Base-by-base conservation (phyloP, 1,140 invertebrate genomes). In the Stenopsyche tienmushanensis region DNA sequence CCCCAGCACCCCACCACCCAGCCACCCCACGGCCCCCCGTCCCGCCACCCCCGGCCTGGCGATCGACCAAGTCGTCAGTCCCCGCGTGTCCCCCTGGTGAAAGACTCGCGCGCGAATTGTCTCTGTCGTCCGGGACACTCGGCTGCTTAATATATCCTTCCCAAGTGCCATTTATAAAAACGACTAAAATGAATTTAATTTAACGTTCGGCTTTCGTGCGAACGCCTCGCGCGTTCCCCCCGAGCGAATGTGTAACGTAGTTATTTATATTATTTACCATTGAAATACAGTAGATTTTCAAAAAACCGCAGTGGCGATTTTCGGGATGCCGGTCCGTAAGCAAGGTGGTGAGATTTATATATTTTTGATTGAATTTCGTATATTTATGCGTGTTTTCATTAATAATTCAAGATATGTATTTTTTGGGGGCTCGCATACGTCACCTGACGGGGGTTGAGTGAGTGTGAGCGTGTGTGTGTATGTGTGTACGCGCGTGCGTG, bases 281-380 rank as follows among this genome's bases (percentile, higher is more conserved):
- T 34, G 5, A 34, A 34, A 13, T 13, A 8, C 7, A 47, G 44
- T 5, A 15, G 17, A n/a, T n/a, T n/a, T n/a, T 34, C 5, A 34
- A 5, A 13, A 13, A 34, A 7, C 13, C 5, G 29, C 29, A 13
- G 29, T 34, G 29, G 29, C 29, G 29, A 34, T 34, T 34, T 34
- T 34, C 78, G 78, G 79, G 78, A 81, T 81, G 80, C 80, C 80
- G 77, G 80, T 81, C 76, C 80, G 80, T 71, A 81, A 81, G 78
- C 80, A 81, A 81, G 80, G 80, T 81, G 34, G 21, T 41, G 15
- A 45, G 17, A 57, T 57, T 21, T n/a, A n/a, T n/a, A n/a, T n/a
- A n/a, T 25, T 52, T n/a, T 39, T 15, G 10, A 18, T 47, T 47
- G 3, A 5, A 34, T 34, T 34, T 5, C 29, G 29, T 13, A 13